These are phyloP conservation scores for Oncorhynchus nerka DNA, from an alignment of 2,113 vertebrate species.

Conservation along the genomic window DNA sequence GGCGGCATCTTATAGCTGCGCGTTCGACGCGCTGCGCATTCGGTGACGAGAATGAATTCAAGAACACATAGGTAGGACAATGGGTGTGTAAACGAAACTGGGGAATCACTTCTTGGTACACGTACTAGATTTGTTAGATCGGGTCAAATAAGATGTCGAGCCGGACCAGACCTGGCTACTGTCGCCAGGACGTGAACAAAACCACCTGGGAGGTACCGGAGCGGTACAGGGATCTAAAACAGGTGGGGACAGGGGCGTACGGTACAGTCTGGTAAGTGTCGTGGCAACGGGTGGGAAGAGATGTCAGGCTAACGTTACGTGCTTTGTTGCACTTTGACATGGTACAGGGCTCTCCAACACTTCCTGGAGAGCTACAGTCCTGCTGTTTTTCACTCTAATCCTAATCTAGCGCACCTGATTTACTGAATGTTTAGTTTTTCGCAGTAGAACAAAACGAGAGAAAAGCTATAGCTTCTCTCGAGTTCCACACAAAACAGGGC, in stretches of 20 bases:
- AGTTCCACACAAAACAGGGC: too few relatives aligned
- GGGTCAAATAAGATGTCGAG: slow-evolving; percentile 52
- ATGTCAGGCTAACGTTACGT: not conserved
- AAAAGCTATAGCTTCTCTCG: too few relatives aligned
- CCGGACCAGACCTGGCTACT: slow-evolving; percentile 78
- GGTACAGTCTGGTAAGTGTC: slow-evolving; percentile 91
- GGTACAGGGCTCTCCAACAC: not conserved
- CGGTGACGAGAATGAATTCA: slow-evolving; percentile 17
- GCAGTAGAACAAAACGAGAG: too few relatives aligned
- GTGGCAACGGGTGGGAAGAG: not conserved
- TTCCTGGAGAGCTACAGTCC: too few relatives aligned
- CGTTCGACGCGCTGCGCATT: slow-evolving; percentile 41
- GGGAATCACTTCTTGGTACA: slow-evolving; percentile 2
- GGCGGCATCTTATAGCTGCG: slow-evolving; percentile 51
- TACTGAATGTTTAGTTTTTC: too few relatives aligned
- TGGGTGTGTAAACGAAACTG: slow-evolving; percentile 52
- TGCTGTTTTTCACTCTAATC: too few relatives aligned
- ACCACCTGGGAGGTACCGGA: slow-evolving; percentile 89
- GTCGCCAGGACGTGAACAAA: slow-evolving; percentile 87
- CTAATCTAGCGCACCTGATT: too few relatives aligned
- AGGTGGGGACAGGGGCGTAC: slow-evolving; percentile 92
- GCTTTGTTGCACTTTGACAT: not conserved
- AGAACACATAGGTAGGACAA: slow-evolving; percentile 52
- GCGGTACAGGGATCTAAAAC: slow-evolving; percentile 84
- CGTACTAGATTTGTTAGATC: not conserved